Evolutionary conservation across 2,113 vertebrate species (phyloP).

Genomic region (Pterocles orientalis): DNA sequence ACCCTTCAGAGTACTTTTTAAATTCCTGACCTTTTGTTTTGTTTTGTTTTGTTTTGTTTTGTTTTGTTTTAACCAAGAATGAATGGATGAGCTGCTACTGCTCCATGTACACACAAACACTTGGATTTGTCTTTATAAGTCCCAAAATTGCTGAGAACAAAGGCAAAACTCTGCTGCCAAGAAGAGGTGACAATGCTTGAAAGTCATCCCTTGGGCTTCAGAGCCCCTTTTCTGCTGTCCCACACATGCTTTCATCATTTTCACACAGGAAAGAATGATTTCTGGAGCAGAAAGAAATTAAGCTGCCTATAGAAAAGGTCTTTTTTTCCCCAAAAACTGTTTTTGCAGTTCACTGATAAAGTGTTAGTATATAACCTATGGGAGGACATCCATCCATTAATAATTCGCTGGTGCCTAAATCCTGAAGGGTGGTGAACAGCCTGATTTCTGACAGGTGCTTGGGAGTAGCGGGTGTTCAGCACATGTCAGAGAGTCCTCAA

Average conservation of each 20-base stretch:
- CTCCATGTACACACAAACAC: not conserved
- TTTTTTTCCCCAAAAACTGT: not conserved
- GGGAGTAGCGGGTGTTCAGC: fast-evolving
- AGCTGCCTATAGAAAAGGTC: not conserved
- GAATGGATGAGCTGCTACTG: not conserved
- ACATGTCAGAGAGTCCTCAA: not conserved
- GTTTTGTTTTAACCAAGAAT: not conserved
- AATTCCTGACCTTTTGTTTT: not conserved
- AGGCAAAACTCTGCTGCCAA: not conserved
- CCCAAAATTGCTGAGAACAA: not conserved
- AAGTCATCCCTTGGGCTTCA: not conserved
- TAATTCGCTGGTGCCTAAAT: not conserved
- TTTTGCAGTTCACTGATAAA: not conserved
- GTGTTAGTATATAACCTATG: not conserved
- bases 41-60: not conserved
- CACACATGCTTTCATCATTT: not conserved
- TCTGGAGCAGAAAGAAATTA: not conserved
- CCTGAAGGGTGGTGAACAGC: not conserved
- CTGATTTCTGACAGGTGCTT: not conserved
- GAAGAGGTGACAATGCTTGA: not conserved
- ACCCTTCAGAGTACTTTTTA: not conserved
- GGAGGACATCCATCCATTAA: not conserved
- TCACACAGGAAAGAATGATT: not conserved
- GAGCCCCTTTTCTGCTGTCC: not conserved
- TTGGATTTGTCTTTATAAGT: not conserved